A percentile compares a stretch with the other conserved stretches of the same genome.
Evolutionary conservation across 23 tunicate genomes (phyloP).

Genomic region (Corella eumyota): DNA sequence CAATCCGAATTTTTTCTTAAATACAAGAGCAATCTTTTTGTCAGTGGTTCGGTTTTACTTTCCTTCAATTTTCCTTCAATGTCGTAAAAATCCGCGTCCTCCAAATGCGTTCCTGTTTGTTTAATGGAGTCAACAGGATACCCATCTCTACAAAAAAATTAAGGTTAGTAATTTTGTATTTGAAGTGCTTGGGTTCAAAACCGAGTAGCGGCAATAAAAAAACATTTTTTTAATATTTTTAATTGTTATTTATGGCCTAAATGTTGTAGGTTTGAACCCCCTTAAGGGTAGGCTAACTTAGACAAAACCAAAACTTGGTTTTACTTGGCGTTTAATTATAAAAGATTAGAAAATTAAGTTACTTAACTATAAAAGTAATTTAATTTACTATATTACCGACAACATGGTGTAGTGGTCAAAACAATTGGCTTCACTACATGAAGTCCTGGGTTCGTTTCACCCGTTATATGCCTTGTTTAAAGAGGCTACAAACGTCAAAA

Average conservation of each 20-base stretch:
- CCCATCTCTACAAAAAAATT: conserved; percentile 36
- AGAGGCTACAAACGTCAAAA: background rate
- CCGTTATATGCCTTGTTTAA: background rate
- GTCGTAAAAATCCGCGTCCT: conserved; percentile 86
- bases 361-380: too few species aligned
- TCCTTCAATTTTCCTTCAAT: conserved; percentile 67
- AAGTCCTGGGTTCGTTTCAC: background rate
- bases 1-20: conserved; percentile 6
- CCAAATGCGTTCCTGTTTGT: conserved; percentile 59
- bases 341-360: too few species aligned
- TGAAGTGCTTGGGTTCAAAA: background rate
- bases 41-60: conserved; percentile 34
- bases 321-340: too few species aligned
- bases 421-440: too few species aligned
- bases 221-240: too few species aligned
- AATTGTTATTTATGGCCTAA: too few species aligned
- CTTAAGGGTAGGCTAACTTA: too few species aligned
- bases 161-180: background rate
- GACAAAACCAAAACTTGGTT: too few species aligned
- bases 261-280: too few species aligned
- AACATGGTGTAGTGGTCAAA: too few species aligned
- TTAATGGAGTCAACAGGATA: conserved; percentile 37
- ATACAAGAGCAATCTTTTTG: conserved; percentile 55
- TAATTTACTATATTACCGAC: too few species aligned
- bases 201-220: too few species aligned